Conservation (phyloP, 53 echinoderm and acorn worm genomes). For the Apostichopus leukothele region DNA sequence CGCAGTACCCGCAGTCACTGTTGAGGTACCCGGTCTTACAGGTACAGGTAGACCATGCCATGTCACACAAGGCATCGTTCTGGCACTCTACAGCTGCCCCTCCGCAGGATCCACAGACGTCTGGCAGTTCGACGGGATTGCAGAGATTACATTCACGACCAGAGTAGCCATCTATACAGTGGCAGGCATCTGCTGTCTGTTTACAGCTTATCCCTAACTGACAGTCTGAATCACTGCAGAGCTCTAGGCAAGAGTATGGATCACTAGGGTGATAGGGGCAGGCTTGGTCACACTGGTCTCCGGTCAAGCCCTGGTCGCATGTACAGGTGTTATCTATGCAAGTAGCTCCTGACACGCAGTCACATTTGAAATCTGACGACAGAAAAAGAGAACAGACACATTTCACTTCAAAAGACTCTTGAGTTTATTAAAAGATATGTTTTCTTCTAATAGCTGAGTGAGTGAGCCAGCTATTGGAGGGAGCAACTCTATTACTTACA, state of each 20-base stretch:
- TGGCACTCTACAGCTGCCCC: conserved; percentile 38
- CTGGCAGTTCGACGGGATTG: conserved; percentile 42
- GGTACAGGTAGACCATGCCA: conserved; percentile 34
- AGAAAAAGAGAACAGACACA: not conserved
- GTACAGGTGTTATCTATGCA: not conserved
- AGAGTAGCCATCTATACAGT: conserved; percentile 56
- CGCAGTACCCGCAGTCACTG: conserved; percentile 55
- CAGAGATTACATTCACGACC: conserved; percentile 62
- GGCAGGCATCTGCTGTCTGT: conserved; percentile 34
- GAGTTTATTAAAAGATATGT: too few relatives aligned
- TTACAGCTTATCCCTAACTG: conserved; percentile 19
- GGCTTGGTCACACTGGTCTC: conserved; percentile 43
- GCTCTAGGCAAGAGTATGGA: conserved; percentile 28
- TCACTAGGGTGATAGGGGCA: conserved; percentile 14
- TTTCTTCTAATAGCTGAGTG: not conserved
- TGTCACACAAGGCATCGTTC: conserved; percentile 57
- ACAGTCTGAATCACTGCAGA: not conserved
- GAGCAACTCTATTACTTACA: conserved; percentile 9
- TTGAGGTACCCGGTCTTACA: conserved; percentile 57
- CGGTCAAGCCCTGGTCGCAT: conserved; percentile 30
- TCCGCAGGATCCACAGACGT: conserved; percentile 49
- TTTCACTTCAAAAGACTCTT: not conserved
- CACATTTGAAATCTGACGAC: conserved; percentile 28
- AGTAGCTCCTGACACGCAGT: conserved; percentile 24
- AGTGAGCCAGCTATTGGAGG: not conserved